Evolutionary conservation across 1,140 invertebrate species (phyloP).

Genomic region (Hyphantria cunea): DNA sequence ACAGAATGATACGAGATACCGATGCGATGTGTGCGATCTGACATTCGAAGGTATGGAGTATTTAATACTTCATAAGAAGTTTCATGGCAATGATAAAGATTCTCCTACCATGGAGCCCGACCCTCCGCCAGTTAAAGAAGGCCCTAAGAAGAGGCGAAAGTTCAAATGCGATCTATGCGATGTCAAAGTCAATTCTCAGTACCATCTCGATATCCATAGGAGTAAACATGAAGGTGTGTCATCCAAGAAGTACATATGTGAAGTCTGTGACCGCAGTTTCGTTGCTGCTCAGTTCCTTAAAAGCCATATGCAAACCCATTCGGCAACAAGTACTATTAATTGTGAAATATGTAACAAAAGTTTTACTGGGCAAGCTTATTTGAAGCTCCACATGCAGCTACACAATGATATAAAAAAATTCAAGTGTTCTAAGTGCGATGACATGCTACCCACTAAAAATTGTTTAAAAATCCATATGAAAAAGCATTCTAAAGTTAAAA

Average conservation of each 20-base stretch:
- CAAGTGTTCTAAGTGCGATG: slow-evolving; percentile 85
- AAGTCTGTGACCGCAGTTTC: slow-evolving; percentile 71
- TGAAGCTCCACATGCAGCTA: slow-evolving; percentile 83
- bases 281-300: slow-evolving; percentile 73
- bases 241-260: slow-evolving; percentile 71
- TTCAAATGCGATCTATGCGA: slow-evolving; percentile 76
- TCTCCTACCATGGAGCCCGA: slow-evolving; percentile 55
- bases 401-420: slow-evolving; percentile 86
- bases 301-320: slow-evolving; percentile 75
- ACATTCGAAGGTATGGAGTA: slow-evolving; percentile 74
- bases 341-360: slow-evolving; percentile 85
- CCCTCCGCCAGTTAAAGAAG: slow-evolving; percentile 51
- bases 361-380: slow-evolving; percentile 84
- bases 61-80: slow-evolving; percentile 72
- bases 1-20: slow-evolving; percentile 55
- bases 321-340: slow-evolving; percentile 66
- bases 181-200: slow-evolving; percentile 76
- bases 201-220: slow-evolving; percentile 71
- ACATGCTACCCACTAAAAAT: slow-evolving; percentile 86
- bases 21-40: slow-evolving; percentile 71
- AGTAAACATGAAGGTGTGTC: slow-evolving; percentile 72
- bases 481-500: slow-evolving; percentile 77
- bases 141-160: slow-evolving; percentile 67
- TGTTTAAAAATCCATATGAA: slow-evolving; percentile 83
- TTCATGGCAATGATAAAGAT: slow-evolving; percentile 72